Evolutionary conservation across 2,113 vertebrate genomes (phyloP).

Genomic region (Apodemus sylvaticus): DNA sequence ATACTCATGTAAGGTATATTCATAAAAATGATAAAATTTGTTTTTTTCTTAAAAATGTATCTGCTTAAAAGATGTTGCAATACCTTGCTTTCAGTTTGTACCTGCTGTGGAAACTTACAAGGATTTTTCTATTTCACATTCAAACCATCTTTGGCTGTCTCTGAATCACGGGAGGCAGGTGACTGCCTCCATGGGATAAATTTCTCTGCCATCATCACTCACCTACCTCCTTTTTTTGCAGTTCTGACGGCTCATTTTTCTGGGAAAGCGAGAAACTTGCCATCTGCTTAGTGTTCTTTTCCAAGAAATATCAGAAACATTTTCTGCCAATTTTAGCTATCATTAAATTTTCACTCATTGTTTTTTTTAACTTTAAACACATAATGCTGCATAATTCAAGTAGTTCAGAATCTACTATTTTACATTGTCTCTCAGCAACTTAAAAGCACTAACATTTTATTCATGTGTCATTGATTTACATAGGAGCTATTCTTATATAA

Average conservation of each 20-base stretch:
- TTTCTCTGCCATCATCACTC: neutral
- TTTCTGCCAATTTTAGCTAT: conserved; percentile 12
- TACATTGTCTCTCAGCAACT: conserved; percentile 12
- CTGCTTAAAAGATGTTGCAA: conserved; percentile 17
- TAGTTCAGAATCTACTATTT: neutral
- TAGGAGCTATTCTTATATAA: neutral
- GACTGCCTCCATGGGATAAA: neutral
- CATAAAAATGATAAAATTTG: neutral
- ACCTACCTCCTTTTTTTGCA: neutral
- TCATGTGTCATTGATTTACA: conserved; percentile 2
- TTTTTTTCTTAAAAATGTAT: neutral
- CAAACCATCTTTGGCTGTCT: neutral
- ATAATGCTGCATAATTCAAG: neutral
- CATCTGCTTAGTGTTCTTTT: neutral
- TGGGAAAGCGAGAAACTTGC: neutral
- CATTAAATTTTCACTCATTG: conserved; percentile 20
- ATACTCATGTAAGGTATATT: neutral
- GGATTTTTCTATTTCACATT: neutral
- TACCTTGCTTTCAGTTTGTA: neutral
- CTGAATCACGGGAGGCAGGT: neutral
- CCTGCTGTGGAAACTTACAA: neutral
- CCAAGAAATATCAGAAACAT: neutral
- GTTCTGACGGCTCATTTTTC: neutral
- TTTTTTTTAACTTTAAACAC: conserved; percentile 5
- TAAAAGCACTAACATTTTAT: neutral